Percentiles rank a stretch among this genome's conserved stretches.
Conservation (phyloP, 2,797 vertebrate species). For the Rhinichthys osculus region DNA sequence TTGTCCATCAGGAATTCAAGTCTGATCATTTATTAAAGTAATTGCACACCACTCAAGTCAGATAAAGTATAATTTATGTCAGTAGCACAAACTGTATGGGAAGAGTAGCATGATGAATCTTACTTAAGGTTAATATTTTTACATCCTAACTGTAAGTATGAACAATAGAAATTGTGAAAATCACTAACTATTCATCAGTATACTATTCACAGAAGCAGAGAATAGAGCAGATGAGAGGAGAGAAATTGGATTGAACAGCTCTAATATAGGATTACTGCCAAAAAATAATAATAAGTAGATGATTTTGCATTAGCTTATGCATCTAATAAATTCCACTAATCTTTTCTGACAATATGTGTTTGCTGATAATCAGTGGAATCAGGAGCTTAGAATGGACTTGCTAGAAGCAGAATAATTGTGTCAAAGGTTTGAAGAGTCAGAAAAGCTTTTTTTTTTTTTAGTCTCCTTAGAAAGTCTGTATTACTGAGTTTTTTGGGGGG, state of each 20-base stretch:
- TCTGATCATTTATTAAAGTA: not conserved
- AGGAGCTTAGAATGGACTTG: not conserved
- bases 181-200: not conserved
- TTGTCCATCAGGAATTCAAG: not conserved
- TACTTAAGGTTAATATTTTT: not conserved
- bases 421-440: not conserved
- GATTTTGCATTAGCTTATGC: slow-evolving; percentile 24
- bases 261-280: slow-evolving; percentile 10
- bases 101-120: not conserved
- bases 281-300: not conserved
- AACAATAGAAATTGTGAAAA: not conserved
- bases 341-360: slow-evolving; percentile 49
- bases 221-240: not conserved
- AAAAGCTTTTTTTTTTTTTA: slow-evolving; percentile 2
- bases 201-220: not conserved
- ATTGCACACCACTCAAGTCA: not conserved
- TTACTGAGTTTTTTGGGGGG: no score
- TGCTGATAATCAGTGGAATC: slow-evolving; percentile 30
- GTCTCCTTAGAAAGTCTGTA: not conserved
- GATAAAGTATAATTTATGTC: not conserved
- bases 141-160: not conserved
- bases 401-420: slow-evolving; percentile 4
- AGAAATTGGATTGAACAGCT: slow-evolving; percentile 25
- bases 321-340: slow-evolving; percentile 47
- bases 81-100: not conserved